phyloP scores from a whole-genome alignment of 2,888 invertebrate species.

The Macrosiphum euphorbiae region DNA sequence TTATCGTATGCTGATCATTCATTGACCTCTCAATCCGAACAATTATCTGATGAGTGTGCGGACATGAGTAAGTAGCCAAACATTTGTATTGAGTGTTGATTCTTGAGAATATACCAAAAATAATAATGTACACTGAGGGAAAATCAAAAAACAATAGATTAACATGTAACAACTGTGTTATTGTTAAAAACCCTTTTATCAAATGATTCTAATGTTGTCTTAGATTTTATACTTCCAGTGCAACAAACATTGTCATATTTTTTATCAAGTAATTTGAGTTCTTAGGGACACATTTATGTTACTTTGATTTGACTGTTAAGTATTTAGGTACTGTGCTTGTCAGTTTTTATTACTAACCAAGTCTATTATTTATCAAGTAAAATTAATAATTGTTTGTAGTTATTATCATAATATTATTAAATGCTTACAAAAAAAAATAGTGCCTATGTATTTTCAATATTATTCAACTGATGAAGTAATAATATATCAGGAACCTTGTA shows the following conservation, averaged over 20 bases:
- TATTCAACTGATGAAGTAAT: too few species aligned
- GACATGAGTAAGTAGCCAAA: constrained; percentile 28
- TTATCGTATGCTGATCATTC: constrained; percentile 18
- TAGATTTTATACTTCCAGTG: neutral
- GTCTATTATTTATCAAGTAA: neutral
- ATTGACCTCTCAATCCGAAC: constrained; percentile 5
- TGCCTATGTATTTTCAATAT: too few species aligned
- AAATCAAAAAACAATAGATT: neutral
- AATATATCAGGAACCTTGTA: too few species aligned
- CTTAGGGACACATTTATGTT: neutral
- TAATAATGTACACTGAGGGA: neutral
- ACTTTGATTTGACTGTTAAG: neutral
- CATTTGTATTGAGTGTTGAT: neutral
- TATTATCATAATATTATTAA: too few species aligned
- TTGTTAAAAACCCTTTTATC: neutral
- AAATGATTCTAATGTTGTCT: neutral
- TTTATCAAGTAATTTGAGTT: neutral
- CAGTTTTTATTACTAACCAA: neutral
- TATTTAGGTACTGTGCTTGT: neutral
- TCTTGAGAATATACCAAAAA: neutral
- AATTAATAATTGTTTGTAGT: neutral
- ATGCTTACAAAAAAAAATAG: too few species aligned
- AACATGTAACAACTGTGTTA: neutral
- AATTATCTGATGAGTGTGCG: constrained; percentile 20
- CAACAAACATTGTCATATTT: constrained; percentile 2